Evolutionary conservation across 1,140 invertebrate species (phyloP).

Genomic region (Eumeta japonica): DNA sequence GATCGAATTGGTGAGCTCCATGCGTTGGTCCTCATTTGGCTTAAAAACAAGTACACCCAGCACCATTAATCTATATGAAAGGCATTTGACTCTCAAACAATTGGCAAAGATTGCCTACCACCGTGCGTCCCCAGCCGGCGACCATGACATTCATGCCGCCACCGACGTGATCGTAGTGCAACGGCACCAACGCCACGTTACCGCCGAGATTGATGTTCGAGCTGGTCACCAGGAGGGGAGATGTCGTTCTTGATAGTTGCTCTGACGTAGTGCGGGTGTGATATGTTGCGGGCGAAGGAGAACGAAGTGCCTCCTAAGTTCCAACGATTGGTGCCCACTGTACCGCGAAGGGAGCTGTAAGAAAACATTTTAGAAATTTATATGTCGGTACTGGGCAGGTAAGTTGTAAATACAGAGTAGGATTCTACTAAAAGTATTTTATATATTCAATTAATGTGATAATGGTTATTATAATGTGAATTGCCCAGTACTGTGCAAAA

Average conservation of each 20-base stretch:
- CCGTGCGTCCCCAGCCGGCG: not conserved
- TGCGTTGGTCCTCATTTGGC: too few relatives aligned
- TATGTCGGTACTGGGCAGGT: too few relatives aligned
- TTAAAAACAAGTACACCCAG: too few relatives aligned
- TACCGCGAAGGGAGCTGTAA: slow-evolving; percentile 9
- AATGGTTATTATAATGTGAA: too few relatives aligned
- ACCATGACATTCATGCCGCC: not conserved
- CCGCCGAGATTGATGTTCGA: not conserved
- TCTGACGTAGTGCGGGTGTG: slow-evolving; percentile 9
- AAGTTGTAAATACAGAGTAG: too few relatives aligned
- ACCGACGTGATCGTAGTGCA: not conserved
- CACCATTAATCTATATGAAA: too few relatives aligned
- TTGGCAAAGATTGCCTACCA: slow-evolving; percentile 2
- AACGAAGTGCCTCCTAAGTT: slow-evolving; percentile 6
- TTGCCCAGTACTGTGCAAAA: too few relatives aligned
- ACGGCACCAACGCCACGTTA: not conserved
- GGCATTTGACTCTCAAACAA: too few relatives aligned
- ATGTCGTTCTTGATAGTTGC: slow-evolving; percentile 11
- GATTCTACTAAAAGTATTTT: too few relatives aligned
- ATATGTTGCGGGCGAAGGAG: slow-evolving; percentile 8
- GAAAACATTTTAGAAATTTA: too few relatives aligned
- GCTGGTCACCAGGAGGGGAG: not conserved
- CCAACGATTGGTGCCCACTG: slow-evolving; percentile 14
- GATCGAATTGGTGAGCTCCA: too few relatives aligned
- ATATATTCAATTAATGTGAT: too few relatives aligned